Evolutionary conservation across 2,113 vertebrate species (phyloP).

Genomic region (Numida meleagris): DNA sequence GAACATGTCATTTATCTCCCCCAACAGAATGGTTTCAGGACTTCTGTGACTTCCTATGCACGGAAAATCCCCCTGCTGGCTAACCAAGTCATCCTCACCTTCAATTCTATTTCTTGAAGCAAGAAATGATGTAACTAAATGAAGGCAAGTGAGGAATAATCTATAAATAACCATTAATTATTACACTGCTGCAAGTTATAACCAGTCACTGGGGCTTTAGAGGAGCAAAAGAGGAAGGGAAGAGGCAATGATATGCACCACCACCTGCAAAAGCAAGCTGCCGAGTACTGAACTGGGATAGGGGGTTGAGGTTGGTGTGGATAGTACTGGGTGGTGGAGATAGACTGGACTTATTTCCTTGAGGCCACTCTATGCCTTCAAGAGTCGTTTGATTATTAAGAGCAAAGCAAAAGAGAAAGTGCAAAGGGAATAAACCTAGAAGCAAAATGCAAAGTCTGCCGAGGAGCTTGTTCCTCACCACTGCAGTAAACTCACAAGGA

Average conservation of each 20-base stretch:
- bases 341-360: not conserved
- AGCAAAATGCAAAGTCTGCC: conserved; percentile 16
- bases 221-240: not conserved
- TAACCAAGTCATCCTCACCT: not conserved
- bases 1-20: not conserved
- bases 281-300: not conserved
- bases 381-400: not conserved
- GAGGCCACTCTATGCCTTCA: not conserved
- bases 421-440: not conserved
- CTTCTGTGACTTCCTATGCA: not conserved
- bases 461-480: conserved; percentile 9
- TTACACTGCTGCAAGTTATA: not conserved
- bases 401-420: not conserved
- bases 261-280: not conserved
- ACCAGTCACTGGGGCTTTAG: not conserved
- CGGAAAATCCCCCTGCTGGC: not conserved
- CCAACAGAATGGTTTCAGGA: not conserved
- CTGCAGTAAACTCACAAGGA: conserved; percentile 28
- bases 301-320: not conserved
- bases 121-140: not conserved
- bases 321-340: not conserved
- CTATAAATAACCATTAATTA: not conserved
- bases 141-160: not conserved
- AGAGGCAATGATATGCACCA: not conserved
- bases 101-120: not conserved